Evolutionary conservation across 2,797 vertebrate genomes (phyloP).

Genomic region (Melanotaenia pygmaea): DNA sequence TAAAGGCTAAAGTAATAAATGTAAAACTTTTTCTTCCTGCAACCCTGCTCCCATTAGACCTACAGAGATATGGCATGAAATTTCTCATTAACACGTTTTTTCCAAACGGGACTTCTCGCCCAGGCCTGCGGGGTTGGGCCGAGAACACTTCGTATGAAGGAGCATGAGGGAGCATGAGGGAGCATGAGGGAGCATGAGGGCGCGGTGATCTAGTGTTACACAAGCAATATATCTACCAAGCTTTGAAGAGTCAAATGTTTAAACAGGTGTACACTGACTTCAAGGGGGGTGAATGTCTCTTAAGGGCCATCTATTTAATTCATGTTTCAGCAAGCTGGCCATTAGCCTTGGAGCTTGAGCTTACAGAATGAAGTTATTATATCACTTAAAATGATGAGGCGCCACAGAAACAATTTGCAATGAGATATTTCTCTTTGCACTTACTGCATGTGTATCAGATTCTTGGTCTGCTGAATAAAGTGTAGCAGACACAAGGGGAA

Average conservation of each 20-base stretch:
- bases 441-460: not conserved
- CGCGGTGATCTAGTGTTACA: slow-evolving; percentile 30
- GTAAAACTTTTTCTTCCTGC: slow-evolving; percentile 45
- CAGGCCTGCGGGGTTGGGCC: slow-evolving; percentile 17
- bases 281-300: not conserved
- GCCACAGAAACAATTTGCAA: slow-evolving; percentile 14
- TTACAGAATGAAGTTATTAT: slow-evolving; percentile 19
- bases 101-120: slow-evolving; percentile 35
- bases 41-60: slow-evolving; percentile 54
- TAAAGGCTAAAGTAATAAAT: slow-evolving; percentile 48
- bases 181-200: not conserved
- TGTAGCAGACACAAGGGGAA: not conserved
- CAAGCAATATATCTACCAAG: slow-evolving; percentile 38
- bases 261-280: slow-evolving; percentile 23
- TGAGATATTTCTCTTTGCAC: slow-evolving; percentile 9
- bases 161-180: slow-evolving; percentile 1
- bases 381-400: slow-evolving; percentile 22
- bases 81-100: slow-evolving; percentile 57
- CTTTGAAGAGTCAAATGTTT: slow-evolving; percentile 34
- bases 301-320: slow-evolving; percentile 12
- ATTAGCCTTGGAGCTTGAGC: slow-evolving; percentile 14
- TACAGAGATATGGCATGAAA: slow-evolving; percentile 48
- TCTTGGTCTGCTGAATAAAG: not conserved
- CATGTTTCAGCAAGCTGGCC: slow-evolving; percentile 37
- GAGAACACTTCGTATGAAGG: slow-evolving; percentile 6